phyloP scores from a whole-genome alignment of 2,888 invertebrate species.

The Cephus pulcher region DNA sequence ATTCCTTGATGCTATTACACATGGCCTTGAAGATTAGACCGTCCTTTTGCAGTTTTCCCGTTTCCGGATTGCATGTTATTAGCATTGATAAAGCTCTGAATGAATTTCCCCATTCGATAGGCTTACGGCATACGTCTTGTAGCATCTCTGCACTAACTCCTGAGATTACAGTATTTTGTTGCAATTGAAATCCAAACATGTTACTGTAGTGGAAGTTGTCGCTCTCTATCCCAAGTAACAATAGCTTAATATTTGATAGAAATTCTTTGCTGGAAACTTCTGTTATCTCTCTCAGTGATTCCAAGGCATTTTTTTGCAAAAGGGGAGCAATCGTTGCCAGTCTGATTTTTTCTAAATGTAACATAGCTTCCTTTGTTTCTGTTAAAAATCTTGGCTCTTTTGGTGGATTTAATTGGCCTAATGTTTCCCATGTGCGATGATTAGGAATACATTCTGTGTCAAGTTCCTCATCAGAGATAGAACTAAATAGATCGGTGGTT shows the following conservation, averaged over 20 bases:
- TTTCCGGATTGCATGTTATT: conserved; percentile 40
- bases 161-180: conserved; percentile 43
- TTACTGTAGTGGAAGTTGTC: conserved; percentile 47
- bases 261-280: conserved; percentile 47
- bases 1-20: conserved; percentile 57
- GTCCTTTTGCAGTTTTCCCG: conserved; percentile 46
- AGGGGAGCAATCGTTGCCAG: conserved; percentile 41
- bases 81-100: conserved; percentile 50
- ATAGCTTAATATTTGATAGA: conserved; percentile 49
- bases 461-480: conserved; percentile 39
- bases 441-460: conserved; percentile 27
- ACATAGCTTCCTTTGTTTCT: conserved; percentile 46
- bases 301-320: conserved; percentile 37
- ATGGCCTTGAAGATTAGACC: conserved; percentile 61
- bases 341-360: conserved; percentile 51
- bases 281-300: conserved; percentile 30
- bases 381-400: conserved; percentile 50
- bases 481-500: conserved; percentile 1
- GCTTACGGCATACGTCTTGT: conserved; percentile 42
- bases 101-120: conserved; percentile 59
- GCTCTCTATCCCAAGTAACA: conserved; percentile 59
- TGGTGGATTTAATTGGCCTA: conserved; percentile 44
- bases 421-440: conserved; percentile 56
- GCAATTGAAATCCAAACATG: conserved; percentile 46
- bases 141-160: conserved; percentile 47